Evolutionary conservation across 2,797 vertebrate genomes (phyloP), one percentile per base, ranked within the genome.

Genomic region (Coilia nasus): DNA sequence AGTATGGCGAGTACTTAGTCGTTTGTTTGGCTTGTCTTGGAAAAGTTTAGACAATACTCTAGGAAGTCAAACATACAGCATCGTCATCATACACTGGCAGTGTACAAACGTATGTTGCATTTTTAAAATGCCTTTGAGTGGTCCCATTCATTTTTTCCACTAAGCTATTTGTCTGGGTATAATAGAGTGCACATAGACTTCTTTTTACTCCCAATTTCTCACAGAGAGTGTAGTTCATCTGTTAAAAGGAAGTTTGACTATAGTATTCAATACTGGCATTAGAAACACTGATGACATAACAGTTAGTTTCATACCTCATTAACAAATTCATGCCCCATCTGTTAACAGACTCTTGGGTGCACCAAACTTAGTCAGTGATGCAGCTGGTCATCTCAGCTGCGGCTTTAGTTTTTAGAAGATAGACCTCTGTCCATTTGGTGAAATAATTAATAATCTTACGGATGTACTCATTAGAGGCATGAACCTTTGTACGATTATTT

Each of bases 371-470:
- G 7, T 60, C 59, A 3, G 23, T 4, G 23, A 60, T 60, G 59
- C 59, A 60, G 2, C 19, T n/a, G 1, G 59, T 60, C 0, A 60
- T n/a, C 9, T 60, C 59, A 5, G 59, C 19, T 3, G 15, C 59
- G 9, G 3, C 23, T 54, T 84, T 84, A 6, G 10, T 31, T 54
- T 47, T 64, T 1, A 85, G 14, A 2, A 46, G 31, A 54, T 85
- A 85, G n/a, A 41, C 81, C 60, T 85, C 78, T 1, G 59, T 28
- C 84, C 84, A 85, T 54, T 75, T 85, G 21, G 80, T 62, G 25
- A 59, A 64, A 62, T 85, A 85, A 12, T 83, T 60, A 25, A 83
- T 71, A 0, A 83, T 71, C 1, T 47, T 35, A 47, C 44, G 46
- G 3, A 50, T 85, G 23, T 81, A 82, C 25, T 82, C 57, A n/a